Conservation (phyloP, 2,113 vertebrate genomes). For the Psittacula cyanocephala region DNA sequence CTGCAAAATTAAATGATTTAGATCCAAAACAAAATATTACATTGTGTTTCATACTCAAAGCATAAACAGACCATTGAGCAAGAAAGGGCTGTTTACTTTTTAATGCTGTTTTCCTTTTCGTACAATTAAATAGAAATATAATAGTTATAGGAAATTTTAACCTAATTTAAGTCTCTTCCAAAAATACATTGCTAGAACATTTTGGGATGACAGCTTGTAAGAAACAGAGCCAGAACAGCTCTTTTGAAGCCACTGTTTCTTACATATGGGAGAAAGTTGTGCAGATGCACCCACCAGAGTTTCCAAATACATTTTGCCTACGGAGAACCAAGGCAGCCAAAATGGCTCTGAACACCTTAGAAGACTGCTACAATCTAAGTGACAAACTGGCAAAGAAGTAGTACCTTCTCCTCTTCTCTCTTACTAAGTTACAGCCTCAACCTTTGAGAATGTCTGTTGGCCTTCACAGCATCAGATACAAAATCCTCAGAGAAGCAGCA, state of each 20-base stretch:
- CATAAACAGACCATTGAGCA: slow-evolving; percentile 65
- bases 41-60: slow-evolving; percentile 58
- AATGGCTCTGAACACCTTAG: background rate
- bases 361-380: background rate
- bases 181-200: slow-evolving; percentile 44
- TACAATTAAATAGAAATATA: slow-evolving; percentile 57
- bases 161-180: slow-evolving; percentile 60
- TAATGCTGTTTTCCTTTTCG: slow-evolving; percentile 53
- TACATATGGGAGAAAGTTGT: background rate
- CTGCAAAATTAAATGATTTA: slow-evolving; percentile 63
- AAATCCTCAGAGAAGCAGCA: background rate
- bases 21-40: slow-evolving; percentile 57
- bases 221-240: slow-evolving; percentile 1
- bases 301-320: background rate
- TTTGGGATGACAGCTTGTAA: slow-evolving; percentile 17
- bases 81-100: slow-evolving; percentile 51
- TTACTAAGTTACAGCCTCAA: background rate
- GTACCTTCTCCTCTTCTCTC: background rate
- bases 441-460: background rate
- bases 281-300: background rate
- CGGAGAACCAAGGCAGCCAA: background rate
- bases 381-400: background rate
- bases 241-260: slow-evolving; percentile 32
- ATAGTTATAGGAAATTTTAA: slow-evolving; percentile 67
- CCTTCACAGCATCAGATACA: background rate